Percentiles rank a stretch among this genome's conserved stretches.
Conservation (phyloP, 2,888 invertebrate species). For the Lochmaea crataegi region DNA sequence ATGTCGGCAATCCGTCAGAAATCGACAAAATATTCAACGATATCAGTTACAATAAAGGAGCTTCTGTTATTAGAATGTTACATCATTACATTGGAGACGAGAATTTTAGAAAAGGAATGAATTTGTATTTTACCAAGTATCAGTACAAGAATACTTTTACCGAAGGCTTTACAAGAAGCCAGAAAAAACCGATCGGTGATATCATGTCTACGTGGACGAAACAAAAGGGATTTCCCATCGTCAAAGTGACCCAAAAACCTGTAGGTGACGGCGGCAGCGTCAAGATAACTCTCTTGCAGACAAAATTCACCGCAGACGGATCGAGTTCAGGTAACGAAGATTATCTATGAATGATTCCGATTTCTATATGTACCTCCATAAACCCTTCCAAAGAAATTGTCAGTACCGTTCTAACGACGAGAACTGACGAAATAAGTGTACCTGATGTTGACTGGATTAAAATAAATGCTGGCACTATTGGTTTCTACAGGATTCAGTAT, state of each 20-base stretch:
- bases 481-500: conserved; percentile 85
- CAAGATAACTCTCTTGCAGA: conserved; percentile 79
- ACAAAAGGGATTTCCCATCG: conserved; percentile 96
- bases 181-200: conserved; percentile 89
- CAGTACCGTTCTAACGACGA: conserved; percentile 60
- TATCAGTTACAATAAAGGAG: conserved; percentile 96
- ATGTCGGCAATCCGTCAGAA: conserved; percentile 93
- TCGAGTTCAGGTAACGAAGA: conserved; percentile 66
- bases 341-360: conserved; percentile 89
- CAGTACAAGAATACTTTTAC: conserved; percentile 93
- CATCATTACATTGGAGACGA: conserved; percentile 93
- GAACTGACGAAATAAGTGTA: conserved; percentile 75
- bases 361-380: conserved; percentile 82
- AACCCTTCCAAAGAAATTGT: conserved; percentile 68
- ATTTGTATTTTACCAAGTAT: conserved; percentile 86
- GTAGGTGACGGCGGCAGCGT: conserved; percentile 70
- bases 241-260: conserved; percentile 67
- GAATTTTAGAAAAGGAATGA: conserved; percentile 93
- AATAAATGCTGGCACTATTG: conserved; percentile 89
- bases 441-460: conserved; percentile 90
- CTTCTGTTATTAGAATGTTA: conserved; percentile 94
- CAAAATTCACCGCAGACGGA: conserved; percentile 91
- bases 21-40: conserved; percentile 98
- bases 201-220: conserved; percentile 98
- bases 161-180: conserved; percentile 88